Evolutionary conservation across 2,797 vertebrate species (phyloP).

Genomic region (Setipinna tenuifilis): DNA sequence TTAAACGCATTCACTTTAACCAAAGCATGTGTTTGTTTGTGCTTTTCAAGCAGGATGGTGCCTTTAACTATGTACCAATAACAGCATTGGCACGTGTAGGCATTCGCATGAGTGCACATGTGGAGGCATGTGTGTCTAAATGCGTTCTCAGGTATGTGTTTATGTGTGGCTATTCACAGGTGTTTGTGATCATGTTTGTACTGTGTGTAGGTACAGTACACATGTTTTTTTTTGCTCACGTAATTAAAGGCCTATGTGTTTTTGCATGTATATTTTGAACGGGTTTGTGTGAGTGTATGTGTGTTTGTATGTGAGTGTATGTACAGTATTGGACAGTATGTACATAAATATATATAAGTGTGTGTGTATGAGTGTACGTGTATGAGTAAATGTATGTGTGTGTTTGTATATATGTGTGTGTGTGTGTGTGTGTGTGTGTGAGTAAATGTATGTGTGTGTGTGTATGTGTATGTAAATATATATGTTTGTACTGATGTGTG

Average conservation of each 20-base stretch:
- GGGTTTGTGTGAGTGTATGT: neutral
- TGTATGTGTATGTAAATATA: neutral
- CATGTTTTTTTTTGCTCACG: too few species aligned
- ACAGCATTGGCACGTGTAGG: neutral
- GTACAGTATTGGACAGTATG: neutral
- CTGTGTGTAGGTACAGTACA: neutral
- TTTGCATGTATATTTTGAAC: too few species aligned
- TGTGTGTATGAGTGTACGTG: neutral
- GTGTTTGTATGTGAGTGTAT: neutral
- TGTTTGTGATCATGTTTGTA: neutral
- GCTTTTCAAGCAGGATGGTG: neutral
- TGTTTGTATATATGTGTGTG: slow-evolving; percentile 49
- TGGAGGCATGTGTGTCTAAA: neutral
- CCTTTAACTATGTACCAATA: neutral
- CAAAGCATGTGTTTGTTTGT: neutral
- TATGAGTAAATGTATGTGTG: slow-evolving; percentile 7
- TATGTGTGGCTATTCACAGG: neutral
- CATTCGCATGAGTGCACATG: neutral
- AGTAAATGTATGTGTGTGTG: neutral
- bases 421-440: neutral
- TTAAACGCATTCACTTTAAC: neutral
- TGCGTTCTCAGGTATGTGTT: slow-evolving; percentile 7
- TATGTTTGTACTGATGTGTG: neutral
- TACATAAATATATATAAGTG: neutral
- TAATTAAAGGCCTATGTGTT: too few species aligned